Evolutionary conservation across 2,797 vertebrate genomes (phyloP).

Genomic region (Thaleichthys pacificus): DNA sequence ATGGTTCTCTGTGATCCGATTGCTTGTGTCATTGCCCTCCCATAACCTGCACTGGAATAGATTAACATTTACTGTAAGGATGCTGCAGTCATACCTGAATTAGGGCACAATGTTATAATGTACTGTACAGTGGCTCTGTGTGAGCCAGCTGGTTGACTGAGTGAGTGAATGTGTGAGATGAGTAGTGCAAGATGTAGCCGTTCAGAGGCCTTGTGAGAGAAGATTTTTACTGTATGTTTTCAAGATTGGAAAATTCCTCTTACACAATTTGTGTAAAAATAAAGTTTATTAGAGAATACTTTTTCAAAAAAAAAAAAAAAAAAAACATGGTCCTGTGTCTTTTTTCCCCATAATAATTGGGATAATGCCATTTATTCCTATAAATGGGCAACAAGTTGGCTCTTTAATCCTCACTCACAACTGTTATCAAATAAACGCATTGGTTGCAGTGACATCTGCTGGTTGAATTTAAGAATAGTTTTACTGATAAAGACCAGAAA

Average conservation of each 20-base stretch:
- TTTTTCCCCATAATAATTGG: slow-evolving; percentile 6
- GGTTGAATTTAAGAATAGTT: slow-evolving; percentile 17
- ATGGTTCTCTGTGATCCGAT: slow-evolving; percentile 62
- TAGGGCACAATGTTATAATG: slow-evolving; percentile 69
- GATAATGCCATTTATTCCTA: no score
- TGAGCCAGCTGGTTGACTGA: slow-evolving; percentile 47
- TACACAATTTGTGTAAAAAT: slow-evolving; percentile 84
- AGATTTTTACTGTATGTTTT: slow-evolving; percentile 69
- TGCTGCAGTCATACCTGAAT: slow-evolving; percentile 69
- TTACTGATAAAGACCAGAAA: background rate
- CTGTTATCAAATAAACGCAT: background rate
- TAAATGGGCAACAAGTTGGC: no score
- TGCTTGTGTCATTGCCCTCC: slow-evolving; percentile 53
- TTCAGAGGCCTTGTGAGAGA: slow-evolving; percentile 69
- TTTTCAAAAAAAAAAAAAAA: slow-evolving; percentile 52
- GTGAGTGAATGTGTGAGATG: slow-evolving; percentile 10
- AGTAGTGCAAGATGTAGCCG: slow-evolving; percentile 47
- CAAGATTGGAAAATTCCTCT: slow-evolving; percentile 68
- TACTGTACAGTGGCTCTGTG: slow-evolving; percentile 60
- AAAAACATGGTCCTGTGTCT: slow-evolving; percentile 15
- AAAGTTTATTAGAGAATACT: slow-evolving; percentile 78
- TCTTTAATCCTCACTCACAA: no score
- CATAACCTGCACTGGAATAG: slow-evolving; percentile 64
- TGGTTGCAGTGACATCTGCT: slow-evolving; percentile 45
- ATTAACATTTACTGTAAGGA: slow-evolving; percentile 43